Evolutionary conservation across 2,113 vertebrate species (phyloP).

Genomic region (Gallinago paraguaiae): DNA sequence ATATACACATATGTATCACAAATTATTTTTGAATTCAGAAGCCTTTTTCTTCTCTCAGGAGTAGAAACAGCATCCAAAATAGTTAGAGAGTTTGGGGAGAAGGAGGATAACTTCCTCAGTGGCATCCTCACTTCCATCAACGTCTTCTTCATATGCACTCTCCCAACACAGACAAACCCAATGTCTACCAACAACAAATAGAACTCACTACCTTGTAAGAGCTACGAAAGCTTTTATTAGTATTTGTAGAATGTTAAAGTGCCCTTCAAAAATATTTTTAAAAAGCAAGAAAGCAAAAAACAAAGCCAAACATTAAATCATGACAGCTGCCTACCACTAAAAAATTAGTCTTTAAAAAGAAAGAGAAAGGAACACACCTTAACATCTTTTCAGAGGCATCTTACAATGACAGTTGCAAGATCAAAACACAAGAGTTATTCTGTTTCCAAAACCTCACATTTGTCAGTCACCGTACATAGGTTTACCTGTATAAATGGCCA

Average conservation of each 20-base stretch:
- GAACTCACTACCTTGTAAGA: not conserved
- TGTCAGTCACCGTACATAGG: fast-evolving
- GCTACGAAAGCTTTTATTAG: not conserved
- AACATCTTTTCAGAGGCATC: not conserved
- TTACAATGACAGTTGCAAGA: not conserved
- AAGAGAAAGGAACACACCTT: fast-evolving
- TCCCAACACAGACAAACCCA: not conserved
- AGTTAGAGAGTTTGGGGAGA: fast-evolving
- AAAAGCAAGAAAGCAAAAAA: too few species aligned
- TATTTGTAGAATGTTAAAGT: not conserved
- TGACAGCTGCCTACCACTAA: not conserved
- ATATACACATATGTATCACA: not conserved
- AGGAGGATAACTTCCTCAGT: not conserved
- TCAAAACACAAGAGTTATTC: fast-evolving
- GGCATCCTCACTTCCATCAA: not conserved
- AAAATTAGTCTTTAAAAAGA: not conserved
- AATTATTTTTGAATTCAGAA: not conserved
- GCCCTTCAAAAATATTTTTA: not conserved
- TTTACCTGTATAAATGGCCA: conserved; percentile 83
- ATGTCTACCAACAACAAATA: not conserved
- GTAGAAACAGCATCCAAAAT: not conserved
- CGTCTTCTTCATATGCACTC: fast-evolving
- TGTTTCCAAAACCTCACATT: fast-evolving
- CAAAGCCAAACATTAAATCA: not conserved
- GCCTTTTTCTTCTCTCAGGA: not conserved